These are phyloP conservation scores for Mus spretus DNA, from an alignment of 2,797 vertebrate species.

Conservation along the genomic window DNA sequence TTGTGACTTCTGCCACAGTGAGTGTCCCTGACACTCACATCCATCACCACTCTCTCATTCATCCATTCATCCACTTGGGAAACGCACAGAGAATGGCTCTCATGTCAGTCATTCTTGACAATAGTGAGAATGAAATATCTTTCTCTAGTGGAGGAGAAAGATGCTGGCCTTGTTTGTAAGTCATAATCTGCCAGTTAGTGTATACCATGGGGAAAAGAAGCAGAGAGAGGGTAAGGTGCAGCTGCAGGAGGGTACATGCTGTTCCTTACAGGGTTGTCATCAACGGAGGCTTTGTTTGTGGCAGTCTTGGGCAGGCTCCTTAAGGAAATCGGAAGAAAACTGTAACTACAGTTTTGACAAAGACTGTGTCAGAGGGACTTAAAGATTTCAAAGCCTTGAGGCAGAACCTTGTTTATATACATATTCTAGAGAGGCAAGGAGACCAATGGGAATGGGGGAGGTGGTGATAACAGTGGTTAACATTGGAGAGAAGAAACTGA, in stretches of 20 bases:
- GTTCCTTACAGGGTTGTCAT: neutral
- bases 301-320: neutral
- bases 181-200: neutral
- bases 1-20: accelerated
- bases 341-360: neutral
- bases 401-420: neutral
- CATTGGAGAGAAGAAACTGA: neutral
- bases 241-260: neutral
- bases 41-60: neutral
- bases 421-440: neutral
- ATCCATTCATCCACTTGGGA: neutral
- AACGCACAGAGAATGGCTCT: neutral
- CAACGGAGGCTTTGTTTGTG: neutral
- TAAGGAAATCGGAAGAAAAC: neutral
- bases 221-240: neutral
- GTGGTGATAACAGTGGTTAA: neutral
- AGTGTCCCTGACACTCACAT: neutral
- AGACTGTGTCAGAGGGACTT: neutral
- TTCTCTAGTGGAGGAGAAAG: slow-evolving; percentile 5
- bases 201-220: neutral
- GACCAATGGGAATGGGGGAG: neutral
- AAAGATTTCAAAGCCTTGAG: neutral
- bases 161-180: neutral
- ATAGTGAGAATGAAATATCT: neutral
- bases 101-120: neutral